Evolutionary conservation across 2,113 vertebrate species (phyloP).

Genomic region (Poicephalus gulielmi): DNA sequence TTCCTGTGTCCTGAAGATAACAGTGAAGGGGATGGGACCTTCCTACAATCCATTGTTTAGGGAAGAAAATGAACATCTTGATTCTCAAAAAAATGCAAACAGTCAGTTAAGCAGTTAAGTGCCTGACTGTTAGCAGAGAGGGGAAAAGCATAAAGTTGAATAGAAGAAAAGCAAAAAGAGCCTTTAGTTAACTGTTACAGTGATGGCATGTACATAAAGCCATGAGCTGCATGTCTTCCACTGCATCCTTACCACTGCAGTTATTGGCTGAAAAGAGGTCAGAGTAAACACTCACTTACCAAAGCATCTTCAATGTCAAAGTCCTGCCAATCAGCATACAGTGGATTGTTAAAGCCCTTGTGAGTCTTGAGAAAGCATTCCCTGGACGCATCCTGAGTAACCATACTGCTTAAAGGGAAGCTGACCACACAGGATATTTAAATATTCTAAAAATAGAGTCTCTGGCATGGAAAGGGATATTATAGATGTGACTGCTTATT

Average conservation of each 20-base stretch:
- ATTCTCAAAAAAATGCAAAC: not conserved
- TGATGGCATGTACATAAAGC: not conserved
- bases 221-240: not conserved
- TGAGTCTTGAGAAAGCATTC: not conserved
- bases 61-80: not conserved
- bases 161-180: not conserved
- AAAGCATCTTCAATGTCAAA: not conserved
- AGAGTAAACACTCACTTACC: not conserved
- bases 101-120: not conserved
- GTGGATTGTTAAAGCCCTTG: not conserved
- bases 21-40: not conserved
- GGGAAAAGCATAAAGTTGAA: not conserved
- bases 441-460: not conserved
- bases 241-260: rapidly evolving
- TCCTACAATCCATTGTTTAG: not conserved
- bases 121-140: not conserved
- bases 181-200: not conserved
- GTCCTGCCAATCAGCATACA: not conserved
- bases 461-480: not conserved
- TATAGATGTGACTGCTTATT: not conserved
- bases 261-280: not conserved
- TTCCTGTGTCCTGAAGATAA: not conserved
- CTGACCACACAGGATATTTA: not conserved
- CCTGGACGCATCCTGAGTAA: not conserved
- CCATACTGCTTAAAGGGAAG: not conserved